A percentile compares a stretch with the other conserved stretches of the same genome.
Evolutionary conservation across 1,140 invertebrate species (phyloP).

Genomic region (Rhyacophila brunnea): DNA sequence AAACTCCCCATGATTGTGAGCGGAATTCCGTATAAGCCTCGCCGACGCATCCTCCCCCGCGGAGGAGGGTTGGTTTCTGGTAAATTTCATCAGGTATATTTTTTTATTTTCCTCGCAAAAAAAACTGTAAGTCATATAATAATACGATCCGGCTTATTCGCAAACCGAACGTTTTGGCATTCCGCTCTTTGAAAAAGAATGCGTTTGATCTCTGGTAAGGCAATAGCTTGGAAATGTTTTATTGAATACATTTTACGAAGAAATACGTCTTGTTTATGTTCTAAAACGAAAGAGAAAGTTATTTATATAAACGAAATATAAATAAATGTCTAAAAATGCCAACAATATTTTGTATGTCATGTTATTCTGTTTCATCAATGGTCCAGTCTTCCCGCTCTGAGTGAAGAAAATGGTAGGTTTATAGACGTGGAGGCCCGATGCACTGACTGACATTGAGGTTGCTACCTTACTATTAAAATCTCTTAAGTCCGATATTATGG

Average conservation of each 20-base stretch:
- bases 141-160: slow-evolving; percentile 1
- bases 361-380: too few relatives aligned
- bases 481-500: too few relatives aligned
- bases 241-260: slow-evolving; percentile 1
- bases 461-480: too few relatives aligned
- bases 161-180: slow-evolving; percentile 22
- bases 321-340: too few relatives aligned
- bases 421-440: too few relatives aligned
- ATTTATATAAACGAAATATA: too few relatives aligned
- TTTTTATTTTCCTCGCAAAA: slow-evolving; percentile 8
- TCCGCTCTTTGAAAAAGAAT: slow-evolving; percentile 27
- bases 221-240: slow-evolving; percentile 21
- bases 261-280: too few relatives aligned
- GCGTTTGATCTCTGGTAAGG: slow-evolving; percentile 31
- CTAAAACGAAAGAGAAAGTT: too few relatives aligned
- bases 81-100: slow-evolving; percentile 24
- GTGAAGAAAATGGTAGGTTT: too few relatives aligned
- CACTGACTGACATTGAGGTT: too few relatives aligned
- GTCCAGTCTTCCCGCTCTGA: too few relatives aligned
- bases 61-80: slow-evolving; percentile 11
- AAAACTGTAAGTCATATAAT: slow-evolving; percentile 19
- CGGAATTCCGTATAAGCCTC: slow-evolving; percentile 27
- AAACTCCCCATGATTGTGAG: slow-evolving; percentile 14
- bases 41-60: slow-evolving; percentile 1
- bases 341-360: too few relatives aligned